phyloP scores from a whole-genome alignment of 1,140 invertebrate genomes.

The Pseudomyrmex concolor region DNA sequence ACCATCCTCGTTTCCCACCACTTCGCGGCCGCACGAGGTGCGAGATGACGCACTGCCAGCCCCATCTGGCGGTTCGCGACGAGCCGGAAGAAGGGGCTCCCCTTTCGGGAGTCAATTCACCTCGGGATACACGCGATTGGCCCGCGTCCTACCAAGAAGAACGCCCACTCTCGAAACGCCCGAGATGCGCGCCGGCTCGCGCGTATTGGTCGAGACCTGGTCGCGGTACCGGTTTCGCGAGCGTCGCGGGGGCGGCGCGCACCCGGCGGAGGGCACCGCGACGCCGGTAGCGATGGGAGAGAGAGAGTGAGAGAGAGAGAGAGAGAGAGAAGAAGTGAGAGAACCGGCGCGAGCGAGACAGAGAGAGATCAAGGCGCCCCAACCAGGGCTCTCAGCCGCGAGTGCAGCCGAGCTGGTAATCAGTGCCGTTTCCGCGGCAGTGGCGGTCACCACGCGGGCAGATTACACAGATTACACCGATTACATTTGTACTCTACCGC shows the following conservation, averaged over 20 bases:
- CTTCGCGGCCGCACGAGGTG: not conserved
- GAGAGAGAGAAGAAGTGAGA: not conserved
- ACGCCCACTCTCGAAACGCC: conserved; percentile 74
- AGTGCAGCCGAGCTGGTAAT: conserved; percentile 80
- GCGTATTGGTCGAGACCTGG: conserved; percentile 73
- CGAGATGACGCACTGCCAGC: conserved; percentile 2
- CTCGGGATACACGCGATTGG: conserved; percentile 65
- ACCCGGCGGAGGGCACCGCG: conserved; percentile 64
- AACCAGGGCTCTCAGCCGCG: conserved; percentile 70
- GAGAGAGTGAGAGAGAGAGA: conserved; percentile 44
- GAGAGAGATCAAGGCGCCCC: conserved; percentile 62
- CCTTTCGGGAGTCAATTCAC: conserved; percentile 16
- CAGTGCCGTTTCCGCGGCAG: conserved; percentile 85
- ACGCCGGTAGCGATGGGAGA: conserved; percentile 60
- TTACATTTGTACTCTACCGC: conserved; percentile 28
- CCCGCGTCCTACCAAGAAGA: conserved; percentile 21
- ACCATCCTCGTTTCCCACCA: conserved; percentile 55
- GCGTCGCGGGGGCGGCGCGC: conserved; percentile 79
- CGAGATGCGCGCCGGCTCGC: conserved; percentile 60
- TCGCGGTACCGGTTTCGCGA: conserved; percentile 77
- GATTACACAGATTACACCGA: conserved; percentile 74
- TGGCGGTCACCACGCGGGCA: conserved; percentile 79
- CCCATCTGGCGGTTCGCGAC: conserved; percentile 61
- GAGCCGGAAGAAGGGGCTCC: conserved; percentile 33
- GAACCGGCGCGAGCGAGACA: conserved; percentile 1